These are phyloP conservation scores for Tridacna gigas DNA, from an alignment of 2,888 invertebrate genomes.

Conservation along the genomic window DNA sequence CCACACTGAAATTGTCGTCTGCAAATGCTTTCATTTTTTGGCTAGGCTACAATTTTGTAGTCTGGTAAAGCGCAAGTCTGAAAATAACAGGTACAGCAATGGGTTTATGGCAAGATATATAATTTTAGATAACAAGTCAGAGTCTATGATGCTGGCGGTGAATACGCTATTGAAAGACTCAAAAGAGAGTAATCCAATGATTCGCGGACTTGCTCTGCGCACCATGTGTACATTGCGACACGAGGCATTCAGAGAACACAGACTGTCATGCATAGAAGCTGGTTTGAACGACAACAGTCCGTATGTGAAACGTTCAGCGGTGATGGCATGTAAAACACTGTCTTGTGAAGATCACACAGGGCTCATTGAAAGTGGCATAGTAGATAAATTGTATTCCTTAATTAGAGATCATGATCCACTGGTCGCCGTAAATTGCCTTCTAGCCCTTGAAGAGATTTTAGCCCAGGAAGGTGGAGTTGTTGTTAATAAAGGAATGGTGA, in stretches of 20 bases:
- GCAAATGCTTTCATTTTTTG: too few species aligned
- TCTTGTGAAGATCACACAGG: conserved; percentile 7
- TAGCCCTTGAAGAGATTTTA: conserved; percentile 81
- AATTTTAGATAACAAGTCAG: conserved; percentile 67
- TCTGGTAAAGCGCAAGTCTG: too few species aligned
- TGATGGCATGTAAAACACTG: conserved; percentile 54
- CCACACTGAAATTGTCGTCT: too few species aligned
- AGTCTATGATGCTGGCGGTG: conserved; percentile 80
- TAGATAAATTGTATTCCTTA: conserved; percentile 80
- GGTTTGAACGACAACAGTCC: conserved; percentile 80
- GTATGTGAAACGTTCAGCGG: conserved; percentile 81
- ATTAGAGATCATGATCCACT: conserved; percentile 82
- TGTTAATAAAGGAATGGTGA: conserved; percentile 80
- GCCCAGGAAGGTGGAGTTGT: conserved; percentile 82
- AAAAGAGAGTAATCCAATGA: conserved; percentile 81
- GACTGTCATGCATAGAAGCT: conserved; percentile 63
- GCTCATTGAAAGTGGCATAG: conserved; percentile 67
- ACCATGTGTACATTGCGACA: conserved; percentile 76
- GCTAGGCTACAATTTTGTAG: too few species aligned
- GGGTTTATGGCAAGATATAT: not conserved
- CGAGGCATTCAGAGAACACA: conserved; percentile 73
- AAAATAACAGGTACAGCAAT: too few species aligned
- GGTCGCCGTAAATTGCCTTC: conserved; percentile 80
- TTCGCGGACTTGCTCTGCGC: conserved; percentile 80
- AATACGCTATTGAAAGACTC: conserved; percentile 83